Base-by-base conservation (phyloP, 2,888 invertebrate genomes). In the Lysandra coridon region DNA sequence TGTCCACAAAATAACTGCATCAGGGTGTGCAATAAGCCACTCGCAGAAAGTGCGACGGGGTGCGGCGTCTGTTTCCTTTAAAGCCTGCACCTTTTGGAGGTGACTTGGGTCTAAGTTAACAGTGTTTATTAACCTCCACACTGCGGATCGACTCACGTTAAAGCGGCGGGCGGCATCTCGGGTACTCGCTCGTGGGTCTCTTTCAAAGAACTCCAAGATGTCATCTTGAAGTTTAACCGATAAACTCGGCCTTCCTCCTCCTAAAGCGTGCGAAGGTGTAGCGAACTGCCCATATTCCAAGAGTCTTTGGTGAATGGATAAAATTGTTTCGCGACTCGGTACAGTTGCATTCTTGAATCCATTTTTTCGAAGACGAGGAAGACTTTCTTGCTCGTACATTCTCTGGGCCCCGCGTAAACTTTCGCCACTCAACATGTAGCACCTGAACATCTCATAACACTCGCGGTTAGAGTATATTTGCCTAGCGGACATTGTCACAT, bases 151-250 rank as follows among this genome's bases (percentile, higher is more conserved):
- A 40, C 40, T 33, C 10, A 33, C 7, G 10, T 44, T 44, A 37
- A 74, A 37, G 12, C 74, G 74, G 37, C 74, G 33, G n/a, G 37
- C 74, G n/a, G 74, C 74, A 6, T 74, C 74, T 33, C 74, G 33
- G 40, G 40, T 37, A 74, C 74, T 37, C 40, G 74, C 74, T 40
- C 74, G 33, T 37, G 74, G 74, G 74, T 37, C 74, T 74, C 74
- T 37, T n/a, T 40, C 37, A 17, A 74, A 74, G 37, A 37, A 74
- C n/a, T 74, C 74, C 30, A 74, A 37, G 74, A 74, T 74, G n/a
- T 74, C 40, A 40, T 74, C 74, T 74, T 74, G 37, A 4, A 74
- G n/a, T 14, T 33, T 17, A n/a, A 74, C 74, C 7, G 74, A 4
- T 37, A 74, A 23, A n/a, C 74, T 40, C 40, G 33, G 37, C 33